A percentile compares a stretch with the other conserved stretches of the same genome.
Conservation (phyloP, 1,140 invertebrate species). For the Pseudomyrmex gracilis region DNA sequence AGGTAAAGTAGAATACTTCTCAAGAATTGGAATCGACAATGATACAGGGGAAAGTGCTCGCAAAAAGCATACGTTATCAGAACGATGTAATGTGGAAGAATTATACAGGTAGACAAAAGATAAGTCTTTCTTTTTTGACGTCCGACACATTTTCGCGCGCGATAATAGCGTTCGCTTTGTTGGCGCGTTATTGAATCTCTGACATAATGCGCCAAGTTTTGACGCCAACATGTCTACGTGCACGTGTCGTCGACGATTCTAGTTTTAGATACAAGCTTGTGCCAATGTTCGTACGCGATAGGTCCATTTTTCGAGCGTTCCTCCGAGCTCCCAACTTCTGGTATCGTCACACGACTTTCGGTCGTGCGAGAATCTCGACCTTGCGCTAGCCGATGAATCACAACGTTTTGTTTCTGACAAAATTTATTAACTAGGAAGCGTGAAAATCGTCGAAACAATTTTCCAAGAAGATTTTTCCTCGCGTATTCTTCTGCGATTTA, state of each 20-base stretch:
- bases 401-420: slow-evolving; percentile 1
- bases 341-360: neutral
- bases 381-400: slow-evolving; percentile 7
- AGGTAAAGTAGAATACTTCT: slow-evolving; percentile 4
- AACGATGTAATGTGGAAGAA: neutral
- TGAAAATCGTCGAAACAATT: neutral
- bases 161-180: neutral
- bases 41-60: neutral
- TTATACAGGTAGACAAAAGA: neutral
- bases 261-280: slow-evolving; percentile 79
- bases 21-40: slow-evolving; percentile 31
- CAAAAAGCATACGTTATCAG: neutral
- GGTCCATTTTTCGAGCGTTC: slow-evolving; percentile 27
- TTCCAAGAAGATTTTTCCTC: neutral
- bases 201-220: slow-evolving; percentile 81
- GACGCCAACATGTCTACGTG: slow-evolving; percentile 81
- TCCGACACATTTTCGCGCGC: neutral
- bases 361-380: slow-evolving; percentile 11
- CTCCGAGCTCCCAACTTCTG: slow-evolving; percentile 2
- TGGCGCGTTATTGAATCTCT: slow-evolving; percentile 60
- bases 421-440: slow-evolving; percentile 41
- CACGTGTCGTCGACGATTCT: slow-evolving; percentile 76
- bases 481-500: neutral
- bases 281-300: slow-evolving; percentile 67
- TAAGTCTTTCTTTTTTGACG: neutral